phyloP scores from a whole-genome alignment of 2,888 invertebrate genomes.

The Drosophila trichaetosa region DNA sequence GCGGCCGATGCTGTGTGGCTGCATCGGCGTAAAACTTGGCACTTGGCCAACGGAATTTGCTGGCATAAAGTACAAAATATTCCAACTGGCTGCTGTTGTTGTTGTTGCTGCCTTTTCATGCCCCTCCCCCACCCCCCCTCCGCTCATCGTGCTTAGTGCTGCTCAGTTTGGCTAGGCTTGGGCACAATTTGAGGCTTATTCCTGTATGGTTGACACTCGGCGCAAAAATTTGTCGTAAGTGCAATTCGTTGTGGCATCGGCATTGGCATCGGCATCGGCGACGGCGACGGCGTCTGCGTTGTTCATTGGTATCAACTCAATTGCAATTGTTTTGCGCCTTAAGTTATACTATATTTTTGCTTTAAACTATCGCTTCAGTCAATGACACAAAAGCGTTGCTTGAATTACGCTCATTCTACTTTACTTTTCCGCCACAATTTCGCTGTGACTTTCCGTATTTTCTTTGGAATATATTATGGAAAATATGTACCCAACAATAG shows the following conservation, averaged over 20 bases:
- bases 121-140: neutral
- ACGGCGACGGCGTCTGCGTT: conserved; percentile 6
- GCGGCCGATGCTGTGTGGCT: conserved; percentile 57
- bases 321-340: conserved; percentile 62
- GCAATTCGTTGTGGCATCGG: conserved; percentile 73
- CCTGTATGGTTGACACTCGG: conserved; percentile 70
- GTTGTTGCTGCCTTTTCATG: conserved; percentile 1
- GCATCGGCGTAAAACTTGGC: conserved; percentile 73
- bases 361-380: conserved; percentile 38
- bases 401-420: neutral
- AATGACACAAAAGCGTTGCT: conserved; percentile 39
- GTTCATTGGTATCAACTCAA: conserved; percentile 62
- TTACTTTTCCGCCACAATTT: conserved; percentile 5
- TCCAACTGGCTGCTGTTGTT: conserved; percentile 51
- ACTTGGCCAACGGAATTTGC: conserved; percentile 76
- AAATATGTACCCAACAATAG: no score
- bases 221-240: conserved; percentile 74
- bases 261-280: conserved; percentile 7
- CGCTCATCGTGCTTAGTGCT: conserved; percentile 3
- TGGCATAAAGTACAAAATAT: conserved; percentile 78
- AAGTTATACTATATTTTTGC: conserved; percentile 45
- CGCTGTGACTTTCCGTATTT: neutral
- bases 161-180: conserved; percentile 34
- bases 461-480: no score
- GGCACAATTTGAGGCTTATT: conserved; percentile 73